Percentiles rank a stretch among this genome's conserved stretches.
Evolutionary conservation across 1,140 invertebrate species (phyloP).

Genomic region (Eurosta solidaginis): DNA sequence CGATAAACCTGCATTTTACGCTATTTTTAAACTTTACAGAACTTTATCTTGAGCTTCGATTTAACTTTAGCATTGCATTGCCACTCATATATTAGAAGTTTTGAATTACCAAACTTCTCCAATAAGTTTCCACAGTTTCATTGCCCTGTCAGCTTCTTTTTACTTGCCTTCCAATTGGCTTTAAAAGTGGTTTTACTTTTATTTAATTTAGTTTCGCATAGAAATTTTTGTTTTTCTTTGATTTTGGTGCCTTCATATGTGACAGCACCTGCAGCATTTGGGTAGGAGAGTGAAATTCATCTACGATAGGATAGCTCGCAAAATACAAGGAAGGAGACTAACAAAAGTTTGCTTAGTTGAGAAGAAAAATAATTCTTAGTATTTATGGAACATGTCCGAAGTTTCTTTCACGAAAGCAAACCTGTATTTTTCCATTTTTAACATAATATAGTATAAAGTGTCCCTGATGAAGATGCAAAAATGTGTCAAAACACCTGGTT

Average conservation of each 20-base stretch:
- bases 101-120: not conserved
- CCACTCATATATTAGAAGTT: not conserved
- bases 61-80: not conserved
- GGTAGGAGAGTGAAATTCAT: no score
- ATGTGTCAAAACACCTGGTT: no score
- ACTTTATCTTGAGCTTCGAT: conserved; percentile 7
- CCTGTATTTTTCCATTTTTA: no score
- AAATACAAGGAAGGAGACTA: no score
- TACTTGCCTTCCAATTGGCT: not conserved
- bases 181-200: conserved; percentile 23
- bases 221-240: not conserved
- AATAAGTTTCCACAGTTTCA: not conserved
- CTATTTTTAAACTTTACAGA: not conserved
- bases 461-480: no score
- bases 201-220: conserved; percentile 9
- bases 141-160: not conserved
- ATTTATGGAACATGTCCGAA: no score
- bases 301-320: no score
- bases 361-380: no score
- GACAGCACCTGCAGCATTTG: no score
- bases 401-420: no score
- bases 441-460: no score
- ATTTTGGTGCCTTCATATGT: not conserved
- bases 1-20: not conserved
- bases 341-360: no score